phyloP scores from a whole-genome alignment of 2,797 vertebrate genomes.

The Melopsittacus undulatus region DNA sequence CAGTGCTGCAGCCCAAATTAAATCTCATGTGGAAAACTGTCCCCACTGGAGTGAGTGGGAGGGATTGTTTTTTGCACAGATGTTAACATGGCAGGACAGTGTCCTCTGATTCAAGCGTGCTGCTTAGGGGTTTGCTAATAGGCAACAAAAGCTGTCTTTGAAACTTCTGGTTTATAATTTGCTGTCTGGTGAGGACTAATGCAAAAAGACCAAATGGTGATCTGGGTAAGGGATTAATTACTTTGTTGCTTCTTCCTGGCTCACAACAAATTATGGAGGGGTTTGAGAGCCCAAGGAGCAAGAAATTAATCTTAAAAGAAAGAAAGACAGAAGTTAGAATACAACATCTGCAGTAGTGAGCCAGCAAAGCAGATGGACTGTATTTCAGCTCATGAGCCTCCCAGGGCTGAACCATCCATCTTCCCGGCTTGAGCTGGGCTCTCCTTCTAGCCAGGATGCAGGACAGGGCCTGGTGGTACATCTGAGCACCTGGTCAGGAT shows the following conservation, averaged over 20 bases:
- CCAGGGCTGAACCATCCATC: rapidly evolving
- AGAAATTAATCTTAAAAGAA: neutral
- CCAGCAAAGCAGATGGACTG: neutral
- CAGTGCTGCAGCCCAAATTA: neutral
- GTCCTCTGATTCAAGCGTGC: neutral
- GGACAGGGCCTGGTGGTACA: neutral
- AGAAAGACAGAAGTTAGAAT: neutral
- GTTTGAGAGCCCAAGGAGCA: neutral
- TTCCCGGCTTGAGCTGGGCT: neutral
- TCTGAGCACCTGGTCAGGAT: rapidly evolving
- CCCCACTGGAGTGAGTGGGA: neutral
- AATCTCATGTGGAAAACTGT: neutral
- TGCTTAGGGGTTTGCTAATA: neutral
- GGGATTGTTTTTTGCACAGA: neutral
- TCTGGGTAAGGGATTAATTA: neutral
- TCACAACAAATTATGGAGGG: neutral
- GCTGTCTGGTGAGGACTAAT: neutral
- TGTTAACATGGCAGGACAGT: neutral
- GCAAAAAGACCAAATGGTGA: neutral
- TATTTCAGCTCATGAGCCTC: neutral
- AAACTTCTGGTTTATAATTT: neutral
- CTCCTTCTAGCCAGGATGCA: neutral
- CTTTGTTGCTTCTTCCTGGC: neutral
- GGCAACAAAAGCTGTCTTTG: neutral
- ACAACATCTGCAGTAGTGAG: neutral